A percentile compares a stretch with the other conserved stretches of the same genome.
phyloP scores from a whole-genome alignment of 2,113 vertebrate genomes.

The Seriola quinqueradiata region DNA sequence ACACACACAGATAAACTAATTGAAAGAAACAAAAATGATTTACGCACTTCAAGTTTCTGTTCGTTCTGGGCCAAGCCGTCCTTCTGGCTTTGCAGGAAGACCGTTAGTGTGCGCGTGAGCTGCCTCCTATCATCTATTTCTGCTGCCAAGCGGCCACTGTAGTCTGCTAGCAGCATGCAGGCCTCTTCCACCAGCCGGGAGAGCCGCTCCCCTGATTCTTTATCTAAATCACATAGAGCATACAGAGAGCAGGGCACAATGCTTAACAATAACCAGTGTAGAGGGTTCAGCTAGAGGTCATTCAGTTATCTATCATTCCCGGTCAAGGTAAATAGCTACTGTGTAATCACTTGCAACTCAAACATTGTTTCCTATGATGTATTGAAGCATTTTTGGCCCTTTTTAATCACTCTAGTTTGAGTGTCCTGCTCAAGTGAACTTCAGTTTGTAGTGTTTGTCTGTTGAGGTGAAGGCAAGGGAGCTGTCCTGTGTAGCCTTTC shows the following conservation, averaged over 20 bases:
- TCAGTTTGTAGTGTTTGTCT: no score
- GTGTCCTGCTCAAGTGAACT: no score
- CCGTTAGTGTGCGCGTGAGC: conserved; percentile 93
- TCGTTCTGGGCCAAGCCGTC: conserved; percentile 97
- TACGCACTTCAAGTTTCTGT: conserved; percentile 99
- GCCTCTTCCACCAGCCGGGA: conserved; percentile 91
- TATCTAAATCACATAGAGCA: conserved; percentile 74
- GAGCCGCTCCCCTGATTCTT: conserved; percentile 83
- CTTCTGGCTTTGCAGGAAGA: conserved; percentile 97
- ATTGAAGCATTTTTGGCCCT: no score
- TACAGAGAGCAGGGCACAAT: conserved; percentile 86
- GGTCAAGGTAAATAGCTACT: neutral
- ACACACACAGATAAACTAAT: neutral
- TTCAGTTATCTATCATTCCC: neutral
- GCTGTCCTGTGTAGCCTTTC: no score
- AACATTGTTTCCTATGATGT: neutral
- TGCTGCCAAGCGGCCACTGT: conserved; percentile 97
- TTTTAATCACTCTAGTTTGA: no score
- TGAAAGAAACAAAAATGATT: conserved; percentile 65
- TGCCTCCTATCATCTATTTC: conserved; percentile 98
- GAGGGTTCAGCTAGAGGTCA: conserved; percentile 3
- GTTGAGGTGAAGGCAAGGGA: no score
- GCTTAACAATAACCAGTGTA: conserved; percentile 84
- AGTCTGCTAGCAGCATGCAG: conserved; percentile 98
- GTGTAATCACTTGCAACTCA: neutral